Base-by-base conservation (phyloP, 2,113 vertebrate species). In the Smithornis capensis region DNA sequence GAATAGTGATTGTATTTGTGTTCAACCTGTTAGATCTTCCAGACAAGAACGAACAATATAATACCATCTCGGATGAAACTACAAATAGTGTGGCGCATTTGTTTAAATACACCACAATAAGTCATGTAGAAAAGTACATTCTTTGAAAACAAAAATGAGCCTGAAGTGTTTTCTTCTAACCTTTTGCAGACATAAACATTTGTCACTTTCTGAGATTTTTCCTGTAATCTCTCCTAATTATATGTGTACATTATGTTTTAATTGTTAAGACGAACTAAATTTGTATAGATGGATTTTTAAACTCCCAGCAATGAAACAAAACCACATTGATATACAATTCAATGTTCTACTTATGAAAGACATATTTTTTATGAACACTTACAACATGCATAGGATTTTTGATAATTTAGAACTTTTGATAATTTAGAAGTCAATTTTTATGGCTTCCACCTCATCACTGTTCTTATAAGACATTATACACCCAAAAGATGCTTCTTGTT, bases 161-260 rank as follows among this genome's bases (percentile, higher is more conserved):
- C 57, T 89, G 44, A 40, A 87, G 35, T 28, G 27, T 1, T 35
- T 52, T 84, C 84, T 89, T 35, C 65, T 87, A 85, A 64, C 19
- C 8, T 79, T 90, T 76, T 91, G n/a, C 65, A 87, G 74, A 92
- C 78, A 92, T 82, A 91, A 95, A 87, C 69, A 82, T 96, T 91
- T 84, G 60, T 94, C 73, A 89, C 25, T 87, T 94, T 94, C 47
- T 62, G 49, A 82, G 28, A 68, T 91, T 91, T n/a, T 91, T 78
- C n/a, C 70, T 80, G 38, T 69, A 77, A 83, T 90, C 53, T 29
- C 5, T 89, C 56, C 65, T 91, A 89, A 92, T 94, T 91, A 79
- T 85, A 79, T 53, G 28, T 57, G 23, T 64, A 23, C 19, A 13
- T 12, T 63, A 23, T 38, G 5, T 79, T 95, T 94, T 87, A 63